These are phyloP conservation scores for Beaufortia kweichowensis DNA, from an alignment of 2,113 vertebrate genomes.

Conservation along the genomic window DNA sequence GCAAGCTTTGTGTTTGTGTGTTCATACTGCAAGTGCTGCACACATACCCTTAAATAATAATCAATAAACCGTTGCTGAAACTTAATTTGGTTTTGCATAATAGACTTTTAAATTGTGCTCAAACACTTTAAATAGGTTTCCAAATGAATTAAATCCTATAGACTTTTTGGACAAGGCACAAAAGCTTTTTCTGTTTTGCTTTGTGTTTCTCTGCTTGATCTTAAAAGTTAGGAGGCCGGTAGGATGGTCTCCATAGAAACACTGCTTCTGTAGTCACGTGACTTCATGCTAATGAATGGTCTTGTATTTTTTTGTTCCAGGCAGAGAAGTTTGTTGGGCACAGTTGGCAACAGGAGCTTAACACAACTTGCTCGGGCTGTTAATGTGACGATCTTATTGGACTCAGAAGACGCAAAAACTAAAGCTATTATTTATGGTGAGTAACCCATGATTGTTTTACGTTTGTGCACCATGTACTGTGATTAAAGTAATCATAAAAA, in stretches of 20 bases:
- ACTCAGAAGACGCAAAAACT: slow-evolving; percentile 43
- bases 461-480: neutral
- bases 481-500: neutral
- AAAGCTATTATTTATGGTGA: slow-evolving; percentile 56
- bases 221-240: slow-evolving; percentile 42
- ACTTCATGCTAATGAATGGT: slow-evolving; percentile 42
- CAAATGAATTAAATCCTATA: neutral
- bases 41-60: too few relatives aligned
- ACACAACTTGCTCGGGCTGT: slow-evolving; percentile 26
- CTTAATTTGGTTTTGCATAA: too few relatives aligned
- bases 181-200: neutral
- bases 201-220: neutral
- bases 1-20: slow-evolving; percentile 58
- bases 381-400: slow-evolving; percentile 58
- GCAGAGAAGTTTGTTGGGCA: neutral
- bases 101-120: neutral
- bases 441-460: neutral
- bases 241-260: slow-evolving; percentile 66
- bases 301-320: neutral
- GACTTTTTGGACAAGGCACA: neutral
- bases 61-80: neutral
- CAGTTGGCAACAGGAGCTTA: slow-evolving; percentile 62
- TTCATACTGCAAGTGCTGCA: slow-evolving; percentile 6
- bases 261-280: slow-evolving; percentile 65
- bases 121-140: neutral